Evolutionary conservation across 2,113 vertebrate species (phyloP).

Genomic region (Amphilophus citrinellus): DNA sequence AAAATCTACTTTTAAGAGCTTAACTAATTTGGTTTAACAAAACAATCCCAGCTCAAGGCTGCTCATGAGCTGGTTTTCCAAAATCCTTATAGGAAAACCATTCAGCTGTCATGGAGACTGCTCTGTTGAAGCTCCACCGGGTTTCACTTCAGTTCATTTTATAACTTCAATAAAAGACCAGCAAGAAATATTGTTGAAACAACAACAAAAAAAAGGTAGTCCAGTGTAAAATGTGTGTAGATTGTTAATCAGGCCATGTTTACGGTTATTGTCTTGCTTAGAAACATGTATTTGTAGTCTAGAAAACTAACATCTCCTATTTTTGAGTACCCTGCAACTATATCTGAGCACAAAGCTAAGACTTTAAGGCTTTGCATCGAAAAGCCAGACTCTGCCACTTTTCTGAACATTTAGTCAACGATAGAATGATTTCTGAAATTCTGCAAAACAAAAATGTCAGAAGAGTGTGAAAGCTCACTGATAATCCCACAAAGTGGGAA

Average conservation of each 20-base stretch:
- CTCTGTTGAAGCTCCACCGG: background rate
- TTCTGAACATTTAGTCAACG: background rate
- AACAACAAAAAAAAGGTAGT: background rate
- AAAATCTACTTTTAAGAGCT: background rate
- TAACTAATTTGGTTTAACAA: background rate
- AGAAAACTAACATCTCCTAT: background rate
- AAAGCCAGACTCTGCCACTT: background rate
- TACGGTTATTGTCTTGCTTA: background rate
- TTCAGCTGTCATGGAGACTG: background rate
- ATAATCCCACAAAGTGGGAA: background rate
- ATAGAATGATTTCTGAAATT: background rate
- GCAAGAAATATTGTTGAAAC: background rate
- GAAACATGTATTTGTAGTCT: background rate
- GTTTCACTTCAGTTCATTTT: background rate
- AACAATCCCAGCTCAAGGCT: background rate
- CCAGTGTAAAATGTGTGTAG: background rate
- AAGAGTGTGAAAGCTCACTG: background rate
- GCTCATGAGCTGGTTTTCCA: background rate
- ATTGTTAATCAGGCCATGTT: background rate
- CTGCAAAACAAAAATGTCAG: background rate
- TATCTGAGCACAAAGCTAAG: background rate
- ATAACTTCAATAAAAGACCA: background rate
- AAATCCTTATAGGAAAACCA: background rate
- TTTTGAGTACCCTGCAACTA: background rate
- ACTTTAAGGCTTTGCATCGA: background rate